Percentiles rank a stretch among this genome's conserved stretches.
These are phyloP conservation scores for Acheta domesticus DNA, from an alignment of 2,888 invertebrate species.

Conservation along the genomic window DNA sequence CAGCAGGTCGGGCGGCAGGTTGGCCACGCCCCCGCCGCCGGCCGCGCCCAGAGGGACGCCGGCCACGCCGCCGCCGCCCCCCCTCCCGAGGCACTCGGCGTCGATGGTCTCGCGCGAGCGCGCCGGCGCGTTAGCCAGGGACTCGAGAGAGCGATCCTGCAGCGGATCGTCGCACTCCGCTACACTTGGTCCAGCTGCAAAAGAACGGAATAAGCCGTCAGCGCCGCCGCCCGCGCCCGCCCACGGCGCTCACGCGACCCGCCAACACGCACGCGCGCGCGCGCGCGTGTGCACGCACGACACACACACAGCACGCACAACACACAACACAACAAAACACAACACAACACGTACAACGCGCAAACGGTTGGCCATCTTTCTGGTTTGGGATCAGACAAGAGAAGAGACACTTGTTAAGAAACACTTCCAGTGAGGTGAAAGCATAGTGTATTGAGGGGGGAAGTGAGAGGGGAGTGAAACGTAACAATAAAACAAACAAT, in stretches of 20 bases:
- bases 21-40: background rate
- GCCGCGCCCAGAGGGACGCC: background rate
- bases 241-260: too few species aligned
- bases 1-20: conserved; percentile 69
- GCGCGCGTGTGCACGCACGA: background rate
- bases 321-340: background rate
- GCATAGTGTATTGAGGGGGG: background rate
- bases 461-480: conserved; percentile 11
- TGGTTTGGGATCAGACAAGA: background rate
- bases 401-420: background rate
- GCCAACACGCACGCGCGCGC: too few species aligned
- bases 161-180: conserved; percentile 28
- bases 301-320: background rate
- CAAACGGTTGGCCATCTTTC: background rate
- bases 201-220: background rate
- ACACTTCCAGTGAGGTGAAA: conserved; percentile 11
- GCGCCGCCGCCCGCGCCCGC: too few species aligned
- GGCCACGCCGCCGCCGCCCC: conserved; percentile 24
- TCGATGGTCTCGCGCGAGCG: conserved; percentile 20
- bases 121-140: conserved; percentile 31
- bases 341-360: background rate
- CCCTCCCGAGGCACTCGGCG: background rate
- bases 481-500: background rate
- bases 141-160: conserved; percentile 34
- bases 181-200: conserved; percentile 22